Base-by-base conservation (phyloP, 2,888 invertebrate species). In the Melinaea marsaeus region DNA sequence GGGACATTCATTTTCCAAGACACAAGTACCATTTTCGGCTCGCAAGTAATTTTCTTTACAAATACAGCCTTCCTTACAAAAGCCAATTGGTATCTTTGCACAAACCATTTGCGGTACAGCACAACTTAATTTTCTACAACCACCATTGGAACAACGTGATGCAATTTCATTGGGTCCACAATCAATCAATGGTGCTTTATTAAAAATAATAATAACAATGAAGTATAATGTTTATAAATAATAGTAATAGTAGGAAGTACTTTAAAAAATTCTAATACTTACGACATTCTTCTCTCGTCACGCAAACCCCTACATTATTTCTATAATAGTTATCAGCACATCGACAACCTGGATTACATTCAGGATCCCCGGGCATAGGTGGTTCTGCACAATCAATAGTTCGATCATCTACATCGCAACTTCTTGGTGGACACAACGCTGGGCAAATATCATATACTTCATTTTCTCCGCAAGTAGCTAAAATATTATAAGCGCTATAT, bases 1-100 rank as follows among this genome's bases (percentile, higher is more conserved):
- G 73, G 79, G 75, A 59, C 79, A 77, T 51, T 75, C 13, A 7
- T 68, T 57, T 33, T 58, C 69, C 1, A 66, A 70, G n/a, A 75
- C 63, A 60, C 76, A 77, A 33, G 60, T 68, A 11, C 71, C 72
- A 13, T 69, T 61, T 5, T 61, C 60, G 48, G 72, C 66, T 7
- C 71, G 68, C n/a, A 66, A 56, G 13, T 69, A 69, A 4, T 66
- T 65, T 45, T 73, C 63, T 56, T 63, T 67, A 56, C 77, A 77
- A 13, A 61, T 67, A 62, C 75, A 77, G 2, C 74, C 75, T 55
- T 62, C 67, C 45, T 65, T n/a, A 62, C 69, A 71, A 22, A 45
- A 61, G n/a, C 65, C 65, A 51, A 32, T 22, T 22, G 51, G 22
- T 9, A 32, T 22, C 32, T 51, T 51, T 51, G 22, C 51, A 51